Percentiles rank a stretch among this genome's conserved stretches.
Conservation (phyloP, 1,140 invertebrate species). For the Hyphantria cunea region DNA sequence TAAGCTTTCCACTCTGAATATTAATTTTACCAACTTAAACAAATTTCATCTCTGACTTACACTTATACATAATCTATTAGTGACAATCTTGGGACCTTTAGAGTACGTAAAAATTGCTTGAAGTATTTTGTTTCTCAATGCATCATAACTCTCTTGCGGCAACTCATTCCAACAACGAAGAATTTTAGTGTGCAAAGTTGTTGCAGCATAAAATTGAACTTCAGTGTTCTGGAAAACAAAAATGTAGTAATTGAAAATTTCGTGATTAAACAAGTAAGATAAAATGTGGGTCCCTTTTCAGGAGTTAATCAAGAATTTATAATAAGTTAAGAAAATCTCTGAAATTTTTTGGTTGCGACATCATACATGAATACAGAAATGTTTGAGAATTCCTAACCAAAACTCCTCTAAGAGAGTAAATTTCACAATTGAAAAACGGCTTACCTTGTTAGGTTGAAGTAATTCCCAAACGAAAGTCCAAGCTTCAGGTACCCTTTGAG, state of each 20-base stretch:
- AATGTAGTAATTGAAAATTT: neutral
- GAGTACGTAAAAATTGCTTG: constrained; percentile 88
- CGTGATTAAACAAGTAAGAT: neutral
- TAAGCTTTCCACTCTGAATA: too few relatives aligned
- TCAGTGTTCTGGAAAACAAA: constrained; percentile 86
- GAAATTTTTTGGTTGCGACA: too few relatives aligned
- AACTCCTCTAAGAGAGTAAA: too few relatives aligned
- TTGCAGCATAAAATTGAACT: constrained; percentile 96
- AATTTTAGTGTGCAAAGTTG: constrained; percentile 93
- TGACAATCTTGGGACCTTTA: constrained; percentile 90
- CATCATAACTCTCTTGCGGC: constrained; percentile 88
- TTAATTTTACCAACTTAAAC: too few relatives aligned
- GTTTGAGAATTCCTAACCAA: too few relatives aligned
- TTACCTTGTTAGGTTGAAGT: constrained; percentile 88
- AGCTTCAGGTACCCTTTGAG: constrained; percentile 91
- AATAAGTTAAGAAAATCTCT: too few relatives aligned
- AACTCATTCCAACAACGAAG: constrained; percentile 93
- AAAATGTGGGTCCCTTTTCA: too few relatives aligned
- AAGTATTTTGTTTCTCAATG: constrained; percentile 89
- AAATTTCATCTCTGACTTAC: constrained; percentile 84
- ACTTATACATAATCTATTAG: constrained; percentile 93
- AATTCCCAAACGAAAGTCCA: constrained; percentile 96
- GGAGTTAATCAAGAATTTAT: too few relatives aligned
- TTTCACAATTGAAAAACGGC: too few relatives aligned
- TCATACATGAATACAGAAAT: too few relatives aligned